Conservation (phyloP, 2,113 vertebrate genomes). For the Phasianus colchicus region DNA sequence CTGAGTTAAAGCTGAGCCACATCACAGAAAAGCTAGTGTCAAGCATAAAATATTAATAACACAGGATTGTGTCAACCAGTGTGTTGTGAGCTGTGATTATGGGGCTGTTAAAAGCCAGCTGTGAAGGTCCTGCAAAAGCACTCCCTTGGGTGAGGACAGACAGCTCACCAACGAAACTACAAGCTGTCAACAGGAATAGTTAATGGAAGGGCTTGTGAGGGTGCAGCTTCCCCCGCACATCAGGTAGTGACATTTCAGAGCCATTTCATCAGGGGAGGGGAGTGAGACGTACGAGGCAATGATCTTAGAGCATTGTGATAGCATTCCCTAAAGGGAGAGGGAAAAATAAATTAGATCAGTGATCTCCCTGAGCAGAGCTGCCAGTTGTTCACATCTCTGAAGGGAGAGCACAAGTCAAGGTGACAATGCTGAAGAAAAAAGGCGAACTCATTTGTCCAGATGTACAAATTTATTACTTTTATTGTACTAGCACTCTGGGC, state of each 20-base stretch:
- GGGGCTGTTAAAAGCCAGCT: slow-evolving; percentile 12
- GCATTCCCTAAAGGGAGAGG: slow-evolving; percentile 58
- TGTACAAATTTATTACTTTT: slow-evolving; percentile 45
- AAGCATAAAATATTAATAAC: slow-evolving; percentile 11
- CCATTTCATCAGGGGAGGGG: slow-evolving; percentile 45
- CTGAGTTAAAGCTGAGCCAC: background rate
- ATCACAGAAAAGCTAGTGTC: background rate
- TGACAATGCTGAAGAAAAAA: slow-evolving; percentile 16
- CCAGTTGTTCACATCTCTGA: slow-evolving; percentile 57
- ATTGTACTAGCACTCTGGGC: background rate
- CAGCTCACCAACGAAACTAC: background rate
- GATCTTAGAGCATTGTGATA: slow-evolving; percentile 62
- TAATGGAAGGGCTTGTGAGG: slow-evolving; percentile 19
- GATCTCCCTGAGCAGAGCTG: slow-evolving; percentile 49
- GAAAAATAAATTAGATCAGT: slow-evolving; percentile 72
- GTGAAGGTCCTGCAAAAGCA: slow-evolving; percentile 21
- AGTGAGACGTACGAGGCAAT: slow-evolving; percentile 49
- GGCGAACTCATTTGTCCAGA: slow-evolving; percentile 19
- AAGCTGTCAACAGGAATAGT: slow-evolving; percentile 48
- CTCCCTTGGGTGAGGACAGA: slow-evolving; percentile 18
- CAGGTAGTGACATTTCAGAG: slow-evolving; percentile 56
- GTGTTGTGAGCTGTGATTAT: background rate
- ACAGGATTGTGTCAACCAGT: background rate
- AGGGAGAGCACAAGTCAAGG: background rate
- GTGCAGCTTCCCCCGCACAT: background rate